Conservation (phyloP, 2,797 vertebrate genomes). For the Kryptolebias ocellatus region DNA sequence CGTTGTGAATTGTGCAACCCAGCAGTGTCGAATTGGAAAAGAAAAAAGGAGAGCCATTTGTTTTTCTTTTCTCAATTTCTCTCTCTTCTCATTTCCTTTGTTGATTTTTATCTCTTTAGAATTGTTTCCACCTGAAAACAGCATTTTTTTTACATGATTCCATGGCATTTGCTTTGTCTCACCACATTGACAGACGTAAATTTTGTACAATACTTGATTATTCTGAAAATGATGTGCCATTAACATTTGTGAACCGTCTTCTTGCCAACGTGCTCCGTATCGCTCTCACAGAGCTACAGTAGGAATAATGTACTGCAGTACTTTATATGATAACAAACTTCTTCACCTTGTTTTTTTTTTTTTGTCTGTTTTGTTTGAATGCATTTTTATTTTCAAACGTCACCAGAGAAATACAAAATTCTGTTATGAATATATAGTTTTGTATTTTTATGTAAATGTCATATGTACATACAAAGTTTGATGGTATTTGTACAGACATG, state of each 20-base stretch:
- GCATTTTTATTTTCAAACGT: conserved; percentile 97
- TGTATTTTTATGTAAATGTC: conserved; percentile 99
- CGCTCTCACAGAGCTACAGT: conserved; percentile 76
- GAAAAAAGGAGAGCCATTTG: conserved; percentile 73
- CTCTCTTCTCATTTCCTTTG: conserved; percentile 23
- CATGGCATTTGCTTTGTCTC: conserved; percentile 60
- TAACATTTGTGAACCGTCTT: conserved; percentile 75
- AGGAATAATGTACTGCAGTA: conserved; percentile 74
- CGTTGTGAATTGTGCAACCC: conserved; percentile 74
- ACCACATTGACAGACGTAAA: conserved; percentile 62
- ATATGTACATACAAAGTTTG: conserved; percentile 99
- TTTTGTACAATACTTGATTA: conserved; percentile 79
- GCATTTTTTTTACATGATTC: conserved; percentile 49
- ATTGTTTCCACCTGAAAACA: conserved; percentile 46
- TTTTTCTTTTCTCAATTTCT: conserved; percentile 59
- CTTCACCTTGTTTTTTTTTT: conserved; percentile 67
- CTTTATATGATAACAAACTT: conserved; percentile 74
- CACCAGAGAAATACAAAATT: conserved; percentile 99
- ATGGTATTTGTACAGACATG: conserved; percentile 99
- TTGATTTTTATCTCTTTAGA: conserved; percentile 57
- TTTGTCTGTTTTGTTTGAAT: conserved; percentile 65
- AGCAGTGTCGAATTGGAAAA: conserved; percentile 62
- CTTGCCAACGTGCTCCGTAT: conserved; percentile 79
- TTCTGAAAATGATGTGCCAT: conserved; percentile 81
- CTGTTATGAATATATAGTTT: conserved; percentile 99